Conservation (phyloP, 1,140 invertebrate genomes). For the Aphis gossypii region DNA sequence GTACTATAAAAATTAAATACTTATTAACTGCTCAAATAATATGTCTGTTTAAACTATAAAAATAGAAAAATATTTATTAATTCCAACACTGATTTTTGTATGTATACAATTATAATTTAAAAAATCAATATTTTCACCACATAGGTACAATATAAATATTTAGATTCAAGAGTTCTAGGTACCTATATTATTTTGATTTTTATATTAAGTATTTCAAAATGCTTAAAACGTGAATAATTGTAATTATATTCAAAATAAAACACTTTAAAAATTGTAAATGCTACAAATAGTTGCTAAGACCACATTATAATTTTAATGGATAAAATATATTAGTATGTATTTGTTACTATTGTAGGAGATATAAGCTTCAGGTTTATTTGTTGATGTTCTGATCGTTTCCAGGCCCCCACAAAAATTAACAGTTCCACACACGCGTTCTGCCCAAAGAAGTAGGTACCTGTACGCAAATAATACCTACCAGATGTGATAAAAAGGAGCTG, state of each 20-base stretch:
- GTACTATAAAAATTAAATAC: neutral
- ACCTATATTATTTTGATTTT: neutral
- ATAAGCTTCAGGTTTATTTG: neutral
- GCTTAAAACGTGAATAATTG: neutral
- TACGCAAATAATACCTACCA: neutral
- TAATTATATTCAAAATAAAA: neutral
- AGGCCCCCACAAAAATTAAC: conserved; percentile 27
- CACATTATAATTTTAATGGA: neutral
- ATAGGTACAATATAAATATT: neutral
- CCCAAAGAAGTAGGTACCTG: neutral
- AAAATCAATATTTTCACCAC: no score
- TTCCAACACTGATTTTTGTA: neutral
- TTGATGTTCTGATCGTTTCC: neutral
- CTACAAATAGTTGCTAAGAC: neutral
- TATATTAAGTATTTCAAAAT: neutral
- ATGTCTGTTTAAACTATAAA: neutral
- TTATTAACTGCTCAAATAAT: neutral
- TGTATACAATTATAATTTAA: neutral
- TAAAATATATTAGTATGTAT: neutral
- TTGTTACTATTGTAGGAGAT: neutral
- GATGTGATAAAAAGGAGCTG: neutral
- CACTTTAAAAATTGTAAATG: neutral
- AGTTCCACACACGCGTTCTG: conserved; percentile 26
- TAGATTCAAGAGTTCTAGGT: neutral
- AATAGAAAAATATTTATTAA: neutral